Percentiles rank a stretch among this genome's conserved stretches.
These are phyloP conservation scores for Poecilia gillii DNA, from an alignment of 2,797 vertebrate genomes.

Conservation along the genomic window DNA sequence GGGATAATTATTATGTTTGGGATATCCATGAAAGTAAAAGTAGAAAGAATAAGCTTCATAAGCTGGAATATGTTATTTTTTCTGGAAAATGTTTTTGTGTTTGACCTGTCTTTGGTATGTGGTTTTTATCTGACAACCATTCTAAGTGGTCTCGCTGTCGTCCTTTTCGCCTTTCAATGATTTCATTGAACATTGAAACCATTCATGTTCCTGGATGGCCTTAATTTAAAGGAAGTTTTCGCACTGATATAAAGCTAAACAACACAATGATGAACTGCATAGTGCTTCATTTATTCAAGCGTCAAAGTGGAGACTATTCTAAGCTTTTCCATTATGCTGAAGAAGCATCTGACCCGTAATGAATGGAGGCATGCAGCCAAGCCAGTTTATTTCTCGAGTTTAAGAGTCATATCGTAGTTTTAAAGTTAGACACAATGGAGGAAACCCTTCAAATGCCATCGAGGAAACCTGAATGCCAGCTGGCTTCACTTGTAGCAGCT, in stretches of 20 bases:
- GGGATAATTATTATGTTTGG: neutral
- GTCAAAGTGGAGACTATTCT: slow-evolving; percentile 57
- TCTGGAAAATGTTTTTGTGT: slow-evolving; percentile 10
- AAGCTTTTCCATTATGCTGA: slow-evolving; percentile 52
- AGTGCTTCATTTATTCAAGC: slow-evolving; percentile 55
- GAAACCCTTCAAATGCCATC: slow-evolving; percentile 77
- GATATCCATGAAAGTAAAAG: neutral
- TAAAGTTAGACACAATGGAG: slow-evolving; percentile 68
- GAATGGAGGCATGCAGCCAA: slow-evolving; percentile 47
- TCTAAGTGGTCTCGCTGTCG: slow-evolving; percentile 11
- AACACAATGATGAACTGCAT: slow-evolving; percentile 29
- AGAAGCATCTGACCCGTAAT: slow-evolving; percentile 67
- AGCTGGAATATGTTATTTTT: neutral
- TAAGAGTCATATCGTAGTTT: slow-evolving; percentile 61
- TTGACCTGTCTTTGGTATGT: slow-evolving; percentile 11
- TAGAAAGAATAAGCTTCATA: slow-evolving; percentile 5
- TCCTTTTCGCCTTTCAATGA: slow-evolving; percentile 28
- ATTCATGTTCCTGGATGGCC: slow-evolving; percentile 60
- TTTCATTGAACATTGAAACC: slow-evolving; percentile 40
- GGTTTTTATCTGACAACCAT: slow-evolving; percentile 27
- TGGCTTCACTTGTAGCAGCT: slow-evolving; percentile 52
- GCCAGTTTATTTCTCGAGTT: slow-evolving; percentile 53
- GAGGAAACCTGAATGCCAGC: slow-evolving; percentile 57
- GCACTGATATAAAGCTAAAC: slow-evolving; percentile 35
- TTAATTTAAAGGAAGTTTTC: slow-evolving; percentile 53